These are phyloP conservation scores for Helobdella robusta DNA, from an alignment of 2,888 invertebrate species.

Conservation along the genomic window DNA sequence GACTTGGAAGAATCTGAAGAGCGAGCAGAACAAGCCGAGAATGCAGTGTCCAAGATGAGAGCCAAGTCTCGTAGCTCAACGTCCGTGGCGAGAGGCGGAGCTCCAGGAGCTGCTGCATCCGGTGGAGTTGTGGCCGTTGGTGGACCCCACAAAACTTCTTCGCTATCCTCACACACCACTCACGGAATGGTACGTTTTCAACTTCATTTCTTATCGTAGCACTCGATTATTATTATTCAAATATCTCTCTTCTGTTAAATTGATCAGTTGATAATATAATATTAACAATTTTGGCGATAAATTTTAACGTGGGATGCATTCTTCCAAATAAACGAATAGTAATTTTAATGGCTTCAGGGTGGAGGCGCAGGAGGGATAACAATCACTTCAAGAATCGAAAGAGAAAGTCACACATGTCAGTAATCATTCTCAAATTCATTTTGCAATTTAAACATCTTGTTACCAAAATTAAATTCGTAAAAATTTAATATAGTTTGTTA, in stretches of 20 bases:
- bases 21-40: conserved; percentile 52
- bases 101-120: neutral
- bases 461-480: no score
- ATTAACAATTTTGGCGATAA: neutral
- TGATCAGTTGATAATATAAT: no score
- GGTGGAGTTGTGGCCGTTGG: no score
- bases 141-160: no score
- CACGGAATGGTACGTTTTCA: neutral
- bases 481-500: no score
- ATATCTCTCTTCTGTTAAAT: no score
- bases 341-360: neutral
- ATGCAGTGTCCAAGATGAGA: conserved; percentile 50
- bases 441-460: no score
- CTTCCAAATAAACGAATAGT: neutral
- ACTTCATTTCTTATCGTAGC: no score
- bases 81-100: conserved; percentile 17
- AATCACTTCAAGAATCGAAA: no score
- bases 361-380: neutral
- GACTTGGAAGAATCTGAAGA: conserved; percentile 54
- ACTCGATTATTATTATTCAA: no score
- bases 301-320: neutral
- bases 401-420: no score
- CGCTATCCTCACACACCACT: conserved; percentile 4
- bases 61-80: conserved; percentile 37
- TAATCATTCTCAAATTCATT: no score